Evolutionary conservation across 1,140 invertebrate genomes (phyloP).

Genomic region (Thaumetopoea pityocampa): DNA sequence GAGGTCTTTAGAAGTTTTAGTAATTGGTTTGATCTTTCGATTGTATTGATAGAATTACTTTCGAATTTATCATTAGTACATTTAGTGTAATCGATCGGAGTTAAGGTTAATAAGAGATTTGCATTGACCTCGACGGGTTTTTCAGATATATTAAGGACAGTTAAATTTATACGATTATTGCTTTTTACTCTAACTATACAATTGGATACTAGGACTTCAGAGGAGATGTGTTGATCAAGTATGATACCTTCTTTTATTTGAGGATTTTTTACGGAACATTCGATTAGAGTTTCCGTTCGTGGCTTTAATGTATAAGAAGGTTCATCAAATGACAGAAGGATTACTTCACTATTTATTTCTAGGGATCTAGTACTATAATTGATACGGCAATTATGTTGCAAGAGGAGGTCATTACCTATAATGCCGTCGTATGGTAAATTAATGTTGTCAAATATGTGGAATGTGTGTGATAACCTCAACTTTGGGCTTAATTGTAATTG

Average conservation of each 20-base stretch:
- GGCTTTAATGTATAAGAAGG: not conserved
- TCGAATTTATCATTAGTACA: not conserved
- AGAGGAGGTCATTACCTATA: conserved; percentile 2
- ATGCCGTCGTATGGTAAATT: conserved; percentile 2
- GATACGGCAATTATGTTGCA: not conserved
- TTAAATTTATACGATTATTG: conserved; percentile 15
- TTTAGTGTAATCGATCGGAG: no score
- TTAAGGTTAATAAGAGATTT: not conserved
- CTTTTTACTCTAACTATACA: conserved; percentile 13
- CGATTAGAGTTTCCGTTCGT: conserved; percentile 5
- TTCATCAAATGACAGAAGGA: not conserved
- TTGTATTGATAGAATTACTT: not conserved
- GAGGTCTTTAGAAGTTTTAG: conserved; percentile 4
- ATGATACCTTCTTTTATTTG: conserved; percentile 13
- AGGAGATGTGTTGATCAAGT: conserved; percentile 7
- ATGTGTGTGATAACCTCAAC: not conserved
- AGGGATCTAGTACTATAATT: not conserved
- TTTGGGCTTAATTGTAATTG: not conserved
- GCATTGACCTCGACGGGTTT: not conserved
- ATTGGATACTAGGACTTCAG: conserved; percentile 15
- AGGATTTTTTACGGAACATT: conserved; percentile 6
- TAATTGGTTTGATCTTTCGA: conserved; percentile 9
- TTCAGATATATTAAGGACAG: conserved; percentile 11
- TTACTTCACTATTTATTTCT: conserved; percentile 1
- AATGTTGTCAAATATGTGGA: not conserved